Evolutionary conservation across 1,140 invertebrate species (phyloP), one percentile per base, ranked within the genome.

Genomic region (Marisa cornuarietis): DNA sequence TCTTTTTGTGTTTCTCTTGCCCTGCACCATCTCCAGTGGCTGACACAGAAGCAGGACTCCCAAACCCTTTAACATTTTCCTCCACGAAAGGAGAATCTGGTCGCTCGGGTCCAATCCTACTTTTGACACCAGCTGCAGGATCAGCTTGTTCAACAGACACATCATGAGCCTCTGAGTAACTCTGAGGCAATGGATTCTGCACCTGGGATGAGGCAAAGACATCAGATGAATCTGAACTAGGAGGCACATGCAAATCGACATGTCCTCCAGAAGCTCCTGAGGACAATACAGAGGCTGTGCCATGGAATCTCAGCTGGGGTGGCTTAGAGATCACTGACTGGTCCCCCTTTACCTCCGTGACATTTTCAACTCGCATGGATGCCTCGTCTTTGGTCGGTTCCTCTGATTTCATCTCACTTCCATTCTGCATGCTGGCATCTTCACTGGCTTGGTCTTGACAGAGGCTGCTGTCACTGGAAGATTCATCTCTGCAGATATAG

Each of bases 1-100:
- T 89, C 69, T 88, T 87, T 79, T 87, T 88, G 71, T 87, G 85
- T 77, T 84, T 85, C 61, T 83, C 82, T 13, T 82, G 26, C 76
- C 79, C 71, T 76, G 77, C n/a, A 78, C 71, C 20, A 16, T 68
- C 42, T 52, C 49, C 76, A 54, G 63, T 42, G 22, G 42, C 69
- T 31, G 26, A 20, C 18, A 58, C 14, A 13, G 66, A 52, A n/a
- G 68, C 52, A 14, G 68, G 68, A 62, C 77, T 71, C 42, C 68
- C 24, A 3, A 42, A 49, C 0, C 14, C 26, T 16, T 24, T 24
- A 11, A 6, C 4, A 24, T 68, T 14, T 16, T 79, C 71, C 18
- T 79, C 77, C 22, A 49, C 8, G 11, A 11, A 26, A 49, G 31
- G 71, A 13, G 31, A 49, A 58, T 58, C 11, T 11, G 54, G 54